phyloP scores from a whole-genome alignment of 1,140 invertebrate species.

The Alviniconcha marisindica region DNA sequence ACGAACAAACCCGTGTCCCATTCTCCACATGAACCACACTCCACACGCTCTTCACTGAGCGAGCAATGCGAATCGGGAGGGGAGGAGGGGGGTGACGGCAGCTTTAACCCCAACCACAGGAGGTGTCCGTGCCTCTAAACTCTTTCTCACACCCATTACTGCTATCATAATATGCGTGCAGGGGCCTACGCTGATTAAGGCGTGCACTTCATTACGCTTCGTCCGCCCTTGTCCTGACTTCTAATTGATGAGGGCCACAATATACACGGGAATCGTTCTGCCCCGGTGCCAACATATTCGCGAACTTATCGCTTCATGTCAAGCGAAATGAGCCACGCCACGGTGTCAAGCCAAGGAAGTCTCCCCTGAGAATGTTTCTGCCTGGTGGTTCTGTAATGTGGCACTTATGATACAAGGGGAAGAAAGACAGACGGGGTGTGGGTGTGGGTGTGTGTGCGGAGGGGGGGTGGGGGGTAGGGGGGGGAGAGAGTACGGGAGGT shows the following conservation, averaged over 20 bases:
- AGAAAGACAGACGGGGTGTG: neutral
- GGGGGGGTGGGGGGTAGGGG: neutral
- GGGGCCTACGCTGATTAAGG: no score
- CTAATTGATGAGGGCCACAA: conserved; percentile 1
- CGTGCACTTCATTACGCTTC: conserved; percentile 16
- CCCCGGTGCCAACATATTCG: neutral
- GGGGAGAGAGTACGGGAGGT: neutral
- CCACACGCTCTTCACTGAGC: no score
- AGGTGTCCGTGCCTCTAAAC: no score
- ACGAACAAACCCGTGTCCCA: no score
- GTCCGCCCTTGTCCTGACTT: neutral
- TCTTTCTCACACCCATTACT: no score
- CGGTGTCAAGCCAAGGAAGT: neutral
- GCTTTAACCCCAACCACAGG: neutral
- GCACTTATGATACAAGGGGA: neutral
- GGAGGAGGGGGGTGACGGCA: no score
- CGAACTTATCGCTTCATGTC: conserved; percentile 19
- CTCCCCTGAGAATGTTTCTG: conserved; percentile 4
- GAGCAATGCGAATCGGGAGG: no score
- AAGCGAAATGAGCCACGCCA: conserved; percentile 5
- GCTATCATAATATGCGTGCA: no score
- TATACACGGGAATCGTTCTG: neutral
- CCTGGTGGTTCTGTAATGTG: neutral
- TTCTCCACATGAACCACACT: no score
- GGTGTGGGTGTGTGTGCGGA: neutral